A percentile compares a stretch with the other conserved stretches of the same genome.
These are phyloP conservation scores for Neolamprologus toae DNA, from an alignment of 2,113 vertebrate species.

Conservation along the genomic window DNA sequence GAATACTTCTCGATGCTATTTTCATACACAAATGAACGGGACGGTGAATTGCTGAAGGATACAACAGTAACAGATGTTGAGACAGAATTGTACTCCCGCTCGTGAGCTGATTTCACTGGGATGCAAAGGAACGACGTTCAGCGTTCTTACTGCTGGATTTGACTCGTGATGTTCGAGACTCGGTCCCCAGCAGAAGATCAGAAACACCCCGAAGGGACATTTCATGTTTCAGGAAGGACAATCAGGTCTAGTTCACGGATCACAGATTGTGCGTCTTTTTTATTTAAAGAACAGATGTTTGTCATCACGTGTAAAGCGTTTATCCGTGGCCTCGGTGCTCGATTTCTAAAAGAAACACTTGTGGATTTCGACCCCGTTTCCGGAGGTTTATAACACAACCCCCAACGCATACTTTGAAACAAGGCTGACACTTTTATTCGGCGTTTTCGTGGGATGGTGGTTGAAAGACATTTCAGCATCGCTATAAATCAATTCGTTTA, in stretches of 20 bases:
- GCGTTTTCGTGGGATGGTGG: neutral
- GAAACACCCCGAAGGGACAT: neutral
- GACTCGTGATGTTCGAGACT: neutral
- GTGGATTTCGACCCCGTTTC: neutral
- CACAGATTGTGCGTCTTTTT: neutral
- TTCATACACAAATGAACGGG: neutral
- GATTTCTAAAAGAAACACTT: neutral
- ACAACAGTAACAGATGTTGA: neutral
- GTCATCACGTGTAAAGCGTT: neutral
- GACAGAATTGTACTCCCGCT: neutral
- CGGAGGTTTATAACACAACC: neutral
- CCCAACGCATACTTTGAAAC: neutral
- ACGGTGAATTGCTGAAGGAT: neutral
- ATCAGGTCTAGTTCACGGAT: neutral
- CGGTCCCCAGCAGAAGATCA: neutral
- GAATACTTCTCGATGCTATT: neutral
- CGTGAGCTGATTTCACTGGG: conserved; percentile 26
- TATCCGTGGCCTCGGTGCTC: neutral
- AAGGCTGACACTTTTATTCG: neutral
- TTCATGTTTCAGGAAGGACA: neutral
- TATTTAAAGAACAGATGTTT: neutral
- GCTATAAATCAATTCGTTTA: neutral
- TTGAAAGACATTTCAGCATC: neutral
- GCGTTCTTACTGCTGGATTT: conserved; percentile 7
- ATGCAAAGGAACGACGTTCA: conserved; percentile 23